These are phyloP conservation scores for Prietella phreatophila DNA, from an alignment of 2,113 vertebrate species.

Conservation along the genomic window DNA sequence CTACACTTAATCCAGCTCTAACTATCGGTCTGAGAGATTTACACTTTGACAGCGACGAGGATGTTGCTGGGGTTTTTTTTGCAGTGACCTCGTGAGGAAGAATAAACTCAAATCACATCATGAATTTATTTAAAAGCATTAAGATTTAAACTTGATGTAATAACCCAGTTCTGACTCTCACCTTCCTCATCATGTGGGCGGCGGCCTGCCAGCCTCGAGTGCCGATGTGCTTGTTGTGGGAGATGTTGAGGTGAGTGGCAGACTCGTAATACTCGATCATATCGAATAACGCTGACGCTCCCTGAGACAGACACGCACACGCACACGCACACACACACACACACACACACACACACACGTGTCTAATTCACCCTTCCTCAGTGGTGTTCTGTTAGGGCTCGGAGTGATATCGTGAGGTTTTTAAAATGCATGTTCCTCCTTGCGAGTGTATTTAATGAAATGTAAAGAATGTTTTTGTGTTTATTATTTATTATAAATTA, in stretches of 20 bases:
- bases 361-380: background rate
- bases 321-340: background rate
- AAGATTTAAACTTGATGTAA: background rate
- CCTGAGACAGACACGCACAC: constrained; percentile 65
- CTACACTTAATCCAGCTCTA: background rate
- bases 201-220: constrained; percentile 94
- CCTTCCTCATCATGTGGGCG: constrained; percentile 96
- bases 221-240: constrained; percentile 94
- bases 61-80: background rate
- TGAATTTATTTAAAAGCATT: background rate
- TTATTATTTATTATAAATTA: background rate
- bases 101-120: background rate
- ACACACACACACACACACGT: background rate
- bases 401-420: background rate
- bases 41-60: background rate
- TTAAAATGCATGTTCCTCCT: no score
- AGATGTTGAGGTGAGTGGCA: constrained; percentile 94
- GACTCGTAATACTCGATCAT: constrained; percentile 99
- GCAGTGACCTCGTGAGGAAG: background rate
- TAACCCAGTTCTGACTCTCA: constrained; percentile 54
- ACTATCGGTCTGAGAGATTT: no score
- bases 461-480: background rate
- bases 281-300: constrained; percentile 90
- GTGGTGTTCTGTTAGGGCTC: background rate
- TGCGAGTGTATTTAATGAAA: background rate